These are phyloP conservation scores for Gari tellinella DNA, from an alignment of 2,888 invertebrate genomes.

Conservation along the genomic window DNA sequence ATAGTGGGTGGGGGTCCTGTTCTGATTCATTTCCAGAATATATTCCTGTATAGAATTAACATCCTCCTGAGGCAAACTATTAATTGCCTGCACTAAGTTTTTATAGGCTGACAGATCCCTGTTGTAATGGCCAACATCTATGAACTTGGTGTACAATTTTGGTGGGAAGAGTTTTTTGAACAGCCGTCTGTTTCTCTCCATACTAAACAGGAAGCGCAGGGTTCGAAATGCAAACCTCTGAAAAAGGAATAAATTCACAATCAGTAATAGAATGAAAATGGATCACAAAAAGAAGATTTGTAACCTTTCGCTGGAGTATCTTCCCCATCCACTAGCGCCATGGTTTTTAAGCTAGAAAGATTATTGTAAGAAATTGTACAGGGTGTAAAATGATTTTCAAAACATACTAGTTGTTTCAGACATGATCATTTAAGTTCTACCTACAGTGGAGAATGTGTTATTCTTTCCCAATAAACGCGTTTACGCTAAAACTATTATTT, in stretches of 20 bases:
- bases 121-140: slow-evolving; percentile 85
- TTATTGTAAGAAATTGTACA: too few relatives aligned
- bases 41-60: slow-evolving; percentile 79
- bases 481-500: too few relatives aligned
- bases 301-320: too few relatives aligned
- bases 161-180: slow-evolving; percentile 84
- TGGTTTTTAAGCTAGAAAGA: too few relatives aligned
- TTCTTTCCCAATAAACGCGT: too few relatives aligned
- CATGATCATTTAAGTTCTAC: too few relatives aligned
- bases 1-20: slow-evolving; percentile 77
- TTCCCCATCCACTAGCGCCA: too few relatives aligned
- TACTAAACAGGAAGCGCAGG: slow-evolving; percentile 84
- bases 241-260: slow-evolving; percentile 24
- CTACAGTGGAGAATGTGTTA: too few relatives aligned
- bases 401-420: too few relatives aligned
- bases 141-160: slow-evolving; percentile 84
- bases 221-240: slow-evolving; percentile 84
- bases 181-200: slow-evolving; percentile 84
- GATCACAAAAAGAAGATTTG: too few relatives aligned
- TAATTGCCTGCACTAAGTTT: slow-evolving; percentile 80
- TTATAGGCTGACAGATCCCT: slow-evolving; percentile 82
- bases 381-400: too few relatives aligned
- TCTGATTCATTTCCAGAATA: slow-evolving; percentile 80
- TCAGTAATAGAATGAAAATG: too few relatives aligned
- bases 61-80: slow-evolving; percentile 70